Evolutionary conservation across 2,797 vertebrate species (phyloP).

Genomic region (Chiloscyllium punctatum): DNA sequence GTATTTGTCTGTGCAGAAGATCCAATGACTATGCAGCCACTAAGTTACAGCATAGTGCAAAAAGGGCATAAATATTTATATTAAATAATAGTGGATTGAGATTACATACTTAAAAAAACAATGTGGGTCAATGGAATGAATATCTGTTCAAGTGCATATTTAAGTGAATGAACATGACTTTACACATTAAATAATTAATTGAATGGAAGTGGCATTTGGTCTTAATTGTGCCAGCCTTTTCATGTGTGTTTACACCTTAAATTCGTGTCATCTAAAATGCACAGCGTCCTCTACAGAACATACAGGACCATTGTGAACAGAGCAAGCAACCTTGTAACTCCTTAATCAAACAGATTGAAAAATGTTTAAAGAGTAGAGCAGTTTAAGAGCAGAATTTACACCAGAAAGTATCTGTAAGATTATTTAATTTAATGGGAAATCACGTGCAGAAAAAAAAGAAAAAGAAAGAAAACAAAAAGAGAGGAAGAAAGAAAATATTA

Average conservation of each 20-base stretch:
- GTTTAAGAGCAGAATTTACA: background rate
- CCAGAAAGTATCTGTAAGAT: background rate
- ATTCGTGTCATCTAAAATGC: background rate
- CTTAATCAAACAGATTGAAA: background rate
- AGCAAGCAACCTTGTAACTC: background rate
- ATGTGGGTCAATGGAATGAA: background rate
- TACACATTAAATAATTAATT: background rate
- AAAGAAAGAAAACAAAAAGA: background rate
- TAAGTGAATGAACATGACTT: background rate
- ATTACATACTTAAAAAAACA: background rate
- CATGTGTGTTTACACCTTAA: background rate
- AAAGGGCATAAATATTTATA: conserved; percentile 1
- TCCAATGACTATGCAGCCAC: background rate
- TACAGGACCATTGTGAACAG: background rate
- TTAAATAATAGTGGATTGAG: background rate
- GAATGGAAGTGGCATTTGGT: background rate
- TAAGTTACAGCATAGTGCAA: background rate
- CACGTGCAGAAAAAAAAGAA: too few species aligned
- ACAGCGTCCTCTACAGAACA: background rate
- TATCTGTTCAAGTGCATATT: background rate
- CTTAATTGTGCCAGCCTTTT: background rate
- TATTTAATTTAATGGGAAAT: background rate
- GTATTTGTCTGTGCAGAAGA: background rate
- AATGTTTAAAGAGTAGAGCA: background rate
- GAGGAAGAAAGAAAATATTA: background rate